Base-by-base conservation (phyloP, 2,113 vertebrate species). In the Nematolebias whitei region DNA sequence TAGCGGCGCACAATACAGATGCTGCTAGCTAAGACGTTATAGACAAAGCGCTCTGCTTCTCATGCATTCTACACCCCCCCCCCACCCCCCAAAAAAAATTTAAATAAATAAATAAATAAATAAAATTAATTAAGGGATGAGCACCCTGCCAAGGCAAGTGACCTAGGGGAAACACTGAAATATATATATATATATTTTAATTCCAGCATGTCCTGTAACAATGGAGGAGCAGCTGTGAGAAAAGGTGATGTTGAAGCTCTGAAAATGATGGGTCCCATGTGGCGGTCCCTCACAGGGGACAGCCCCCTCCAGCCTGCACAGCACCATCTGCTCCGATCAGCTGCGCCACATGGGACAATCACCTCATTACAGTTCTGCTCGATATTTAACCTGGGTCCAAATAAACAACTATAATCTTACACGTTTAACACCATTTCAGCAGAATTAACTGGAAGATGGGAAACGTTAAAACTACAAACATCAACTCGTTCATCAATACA, bases 241-340 rank as follows among this genome's bases (percentile, higher is more conserved):
- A 52, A 63, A 41, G 53, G 32, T 62, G 65, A 71, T 59, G 58
- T 75, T 74, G 70, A 68, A 35, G 32, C 48, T 23, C 41, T 74
- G 48, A 78, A 69, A 80, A 68, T 48, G 51, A 81, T 32, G 59
- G 70, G 49, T 79, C 79, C 83, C 85, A 58, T 57, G 72, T 69
- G 80, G 63, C 26, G 53, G 56, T 51, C 41, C 3, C 49, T 29
- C n/a, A 26, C 51, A n/a, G 32, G 56, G 24, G 51, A 38, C 51
- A 19, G 57, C 55, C 55, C 63, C 56, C 66, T 53, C 24, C 57
- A 52, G 45, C 47, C 19, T 55, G 47, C 59, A 48, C 24, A 60
- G 54, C 47, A 65, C 85, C 89, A 87, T 90, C 86, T 89, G 87
- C 63, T 53, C 39, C 26, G 41, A 70, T 52, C 15, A 15, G 39